Base-by-base conservation (phyloP, 2,888 invertebrate genomes). In the Diarsia mendica region DNA sequence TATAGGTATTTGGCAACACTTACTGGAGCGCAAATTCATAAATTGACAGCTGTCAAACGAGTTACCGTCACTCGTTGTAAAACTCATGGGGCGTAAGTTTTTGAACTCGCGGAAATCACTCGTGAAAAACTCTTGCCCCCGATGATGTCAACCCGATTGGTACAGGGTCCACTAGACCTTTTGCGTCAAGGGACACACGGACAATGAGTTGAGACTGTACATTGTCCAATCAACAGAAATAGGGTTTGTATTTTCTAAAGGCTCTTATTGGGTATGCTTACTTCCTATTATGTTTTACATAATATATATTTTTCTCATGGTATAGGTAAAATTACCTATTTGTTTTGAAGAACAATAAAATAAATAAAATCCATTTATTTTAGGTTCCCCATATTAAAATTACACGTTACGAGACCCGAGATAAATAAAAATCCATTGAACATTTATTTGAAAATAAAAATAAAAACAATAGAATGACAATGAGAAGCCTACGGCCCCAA, bases 211-310 rank as follows among this genome's bases (percentile, higher is more conserved):
- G 33, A 77, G 51, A 33, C 33, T 39, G 51, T 33, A 55, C 51
- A 48, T 77, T 77, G 77, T 77, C 2, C 60, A 77, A 71, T 51
- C 49, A 77, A 77, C 33, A 33, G 71, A 58, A 55, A 64, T 65
- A 20, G 61, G 20, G 51, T 58, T 64, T 51, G 20, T 71, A 3
- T 77, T 58, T 64, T 39, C n/a, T 55, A 44, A 46, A 46, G 18
- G 49, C 39, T 10, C 5, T 49, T 44, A 44, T 55, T 70, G 28
- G 13, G 20, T 64, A 49, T 63, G 18, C 10, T 13, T 18, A 69
- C 44, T 63, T 55, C 23, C 13, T 23, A 39, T 53, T 23, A 39
- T 53, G 18, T 28, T 39, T 53, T 9, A 6, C 18, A 20, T 61
- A 20, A 15, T 51, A 20, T 20, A 0, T 13, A 48, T 64, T 70